Conservation (phyloP, 2,888 invertebrate species). For the Nemotelus pantherinus region DNA sequence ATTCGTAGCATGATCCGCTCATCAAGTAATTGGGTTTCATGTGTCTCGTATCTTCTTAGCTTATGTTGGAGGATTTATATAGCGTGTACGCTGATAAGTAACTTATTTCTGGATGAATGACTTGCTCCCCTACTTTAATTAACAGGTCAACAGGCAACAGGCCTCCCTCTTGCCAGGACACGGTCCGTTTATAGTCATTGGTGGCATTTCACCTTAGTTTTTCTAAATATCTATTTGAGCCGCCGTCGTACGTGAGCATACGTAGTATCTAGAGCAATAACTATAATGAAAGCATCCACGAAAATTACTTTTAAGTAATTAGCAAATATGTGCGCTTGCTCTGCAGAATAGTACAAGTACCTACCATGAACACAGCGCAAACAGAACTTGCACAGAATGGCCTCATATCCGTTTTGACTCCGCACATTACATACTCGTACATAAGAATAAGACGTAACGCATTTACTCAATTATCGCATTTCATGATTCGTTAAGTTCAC, state of each 20-base stretch:
- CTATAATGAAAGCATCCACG: not conserved
- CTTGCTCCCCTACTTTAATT: constrained; percentile 31
- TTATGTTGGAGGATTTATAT: constrained; percentile 10
- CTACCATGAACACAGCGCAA: too few species aligned
- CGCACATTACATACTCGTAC: constrained; percentile 12
- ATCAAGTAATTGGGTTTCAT: constrained; percentile 43
- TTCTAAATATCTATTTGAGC: constrained; percentile 20
- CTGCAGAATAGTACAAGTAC: not conserved
- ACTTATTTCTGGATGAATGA: constrained; percentile 41
- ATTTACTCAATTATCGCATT: constrained; percentile 55
- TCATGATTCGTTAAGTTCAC: constrained; percentile 56
- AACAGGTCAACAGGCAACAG: constrained; percentile 33
- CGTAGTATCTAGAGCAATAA: not conserved
- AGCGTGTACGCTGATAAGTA: constrained; percentile 28
- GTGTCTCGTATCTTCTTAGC: constrained; percentile 18
- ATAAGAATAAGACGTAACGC: constrained; percentile 26
- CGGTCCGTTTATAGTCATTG: not conserved
- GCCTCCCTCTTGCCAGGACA: not conserved
- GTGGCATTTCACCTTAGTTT: constrained; percentile 24
- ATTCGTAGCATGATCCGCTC: constrained; percentile 27
- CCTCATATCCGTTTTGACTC: not conserved
- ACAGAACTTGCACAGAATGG: not conserved
- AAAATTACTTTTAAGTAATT: constrained; percentile 36
- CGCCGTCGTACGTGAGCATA: not conserved
- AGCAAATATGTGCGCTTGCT: not conserved